phyloP scores from a whole-genome alignment of 53 echinoderm and acorn worm genomes.

The Temnopleurus reevesii region DNA sequence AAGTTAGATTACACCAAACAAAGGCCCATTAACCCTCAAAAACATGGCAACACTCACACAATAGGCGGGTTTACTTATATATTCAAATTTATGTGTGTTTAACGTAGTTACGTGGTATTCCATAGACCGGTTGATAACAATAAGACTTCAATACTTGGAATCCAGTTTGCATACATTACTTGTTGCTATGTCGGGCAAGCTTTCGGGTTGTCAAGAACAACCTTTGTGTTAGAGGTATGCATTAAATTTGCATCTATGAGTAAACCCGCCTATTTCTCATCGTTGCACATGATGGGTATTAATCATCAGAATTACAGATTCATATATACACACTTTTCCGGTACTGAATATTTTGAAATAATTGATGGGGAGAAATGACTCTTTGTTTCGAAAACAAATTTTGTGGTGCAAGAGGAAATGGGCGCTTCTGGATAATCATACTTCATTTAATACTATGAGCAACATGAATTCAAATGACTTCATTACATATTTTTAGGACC shows the following conservation, averaged over 20 bases:
- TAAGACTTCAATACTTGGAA: no score
- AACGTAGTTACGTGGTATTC: no score
- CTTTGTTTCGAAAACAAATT: not conserved
- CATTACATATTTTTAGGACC: no score
- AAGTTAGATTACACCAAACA: constrained; percentile 7
- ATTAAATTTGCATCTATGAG: no score
- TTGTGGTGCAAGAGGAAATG: not conserved
- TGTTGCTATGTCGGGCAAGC: no score
- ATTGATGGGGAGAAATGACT: not conserved
- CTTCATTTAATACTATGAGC: not conserved
- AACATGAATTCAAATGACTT: not conserved
- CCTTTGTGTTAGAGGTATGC: no score
- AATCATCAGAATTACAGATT: not conserved
- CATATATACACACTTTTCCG: not conserved
- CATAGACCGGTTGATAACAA: no score
- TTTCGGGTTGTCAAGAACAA: no score
- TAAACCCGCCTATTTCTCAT: not conserved
- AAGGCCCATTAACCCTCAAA: not conserved
- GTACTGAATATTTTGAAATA: not conserved
- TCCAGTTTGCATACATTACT: no score
- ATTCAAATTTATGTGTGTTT: no score
- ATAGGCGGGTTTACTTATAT: no score
- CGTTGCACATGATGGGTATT: not conserved
- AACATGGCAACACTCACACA: no score
- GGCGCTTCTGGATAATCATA: not conserved